Conservation (phyloP, 2,888 invertebrate species). For the Eristalinus aeneus region DNA sequence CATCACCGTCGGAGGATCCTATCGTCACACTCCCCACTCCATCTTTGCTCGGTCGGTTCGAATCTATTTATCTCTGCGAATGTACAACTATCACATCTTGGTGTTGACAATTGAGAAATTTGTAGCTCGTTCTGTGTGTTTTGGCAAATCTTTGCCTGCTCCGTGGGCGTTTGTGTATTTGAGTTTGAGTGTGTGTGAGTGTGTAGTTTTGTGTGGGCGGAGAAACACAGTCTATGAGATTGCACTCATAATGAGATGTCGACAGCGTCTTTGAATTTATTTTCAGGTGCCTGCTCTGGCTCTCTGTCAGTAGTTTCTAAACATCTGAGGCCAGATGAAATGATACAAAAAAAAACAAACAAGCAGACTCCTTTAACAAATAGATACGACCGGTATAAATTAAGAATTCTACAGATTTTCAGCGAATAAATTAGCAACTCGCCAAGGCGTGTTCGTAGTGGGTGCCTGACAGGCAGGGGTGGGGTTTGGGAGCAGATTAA, state of each 20-base stretch:
- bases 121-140: slow-evolving; percentile 76
- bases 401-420: slow-evolving; percentile 33
- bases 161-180: background rate
- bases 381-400: slow-evolving; percentile 31
- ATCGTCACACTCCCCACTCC: slow-evolving; percentile 16
- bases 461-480: background rate
- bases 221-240: slow-evolving; percentile 28
- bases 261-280: slow-evolving; percentile 60
- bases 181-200: background rate
- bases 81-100: slow-evolving; percentile 72
- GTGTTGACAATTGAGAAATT: slow-evolving; percentile 81
- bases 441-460: slow-evolving; percentile 2
- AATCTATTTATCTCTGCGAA: slow-evolving; percentile 60
- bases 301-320: background rate
- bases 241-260: slow-evolving; percentile 59
- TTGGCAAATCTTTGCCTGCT: background rate
- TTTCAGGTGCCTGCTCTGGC: slow-evolving; percentile 33
- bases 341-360: background rate
- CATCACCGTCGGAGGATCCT: slow-evolving; percentile 36
- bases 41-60: background rate
- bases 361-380: background rate
- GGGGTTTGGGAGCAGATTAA: slow-evolving; percentile 9
- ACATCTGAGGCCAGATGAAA: slow-evolving; percentile 2
- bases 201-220: slow-evolving; percentile 43
- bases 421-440: slow-evolving; percentile 58